Conservation (phyloP, 2,888 invertebrate species). For the Sphaeridia pumilis region DNA sequence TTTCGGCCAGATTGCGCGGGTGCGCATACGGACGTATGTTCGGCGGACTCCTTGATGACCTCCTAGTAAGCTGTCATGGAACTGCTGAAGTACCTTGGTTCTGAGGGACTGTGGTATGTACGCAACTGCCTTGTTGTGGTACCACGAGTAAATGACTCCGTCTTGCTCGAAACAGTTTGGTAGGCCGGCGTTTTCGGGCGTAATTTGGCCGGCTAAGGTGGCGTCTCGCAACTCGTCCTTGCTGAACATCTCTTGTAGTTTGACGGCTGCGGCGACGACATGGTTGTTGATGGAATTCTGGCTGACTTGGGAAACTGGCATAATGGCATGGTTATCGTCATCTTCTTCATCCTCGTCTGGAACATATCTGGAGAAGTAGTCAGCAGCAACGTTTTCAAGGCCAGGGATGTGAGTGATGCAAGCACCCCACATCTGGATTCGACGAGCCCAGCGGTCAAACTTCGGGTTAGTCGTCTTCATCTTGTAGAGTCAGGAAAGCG, state of each 20-base stretch:
- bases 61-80: constrained; percentile 21
- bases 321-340: neutral
- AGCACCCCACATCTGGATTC: constrained; percentile 14
- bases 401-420: constrained; percentile 13
- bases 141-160: too few species aligned
- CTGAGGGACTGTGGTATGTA: neutral
- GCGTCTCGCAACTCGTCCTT: too few species aligned
- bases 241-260: too few species aligned
- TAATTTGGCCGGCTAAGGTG: too few species aligned
- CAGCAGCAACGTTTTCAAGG: constrained; percentile 14
- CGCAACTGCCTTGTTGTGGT: neutral
- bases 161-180: too few species aligned
- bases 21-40: constrained; percentile 14
- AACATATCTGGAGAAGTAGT: constrained; percentile 13
- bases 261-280: too few species aligned
- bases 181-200: too few species aligned
- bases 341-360: neutral
- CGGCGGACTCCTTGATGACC: constrained; percentile 22
- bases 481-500: constrained; percentile 10
- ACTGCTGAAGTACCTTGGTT: constrained; percentile 13
- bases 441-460: constrained; percentile 13
- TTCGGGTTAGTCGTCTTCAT: constrained; percentile 12
- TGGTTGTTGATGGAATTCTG: too few species aligned
- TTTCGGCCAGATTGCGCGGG: constrained; percentile 17
- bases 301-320: too few species aligned